These are phyloP conservation scores for Dryobota labecula DNA, from an alignment of 2,888 invertebrate genomes.

Conservation along the genomic window DNA sequence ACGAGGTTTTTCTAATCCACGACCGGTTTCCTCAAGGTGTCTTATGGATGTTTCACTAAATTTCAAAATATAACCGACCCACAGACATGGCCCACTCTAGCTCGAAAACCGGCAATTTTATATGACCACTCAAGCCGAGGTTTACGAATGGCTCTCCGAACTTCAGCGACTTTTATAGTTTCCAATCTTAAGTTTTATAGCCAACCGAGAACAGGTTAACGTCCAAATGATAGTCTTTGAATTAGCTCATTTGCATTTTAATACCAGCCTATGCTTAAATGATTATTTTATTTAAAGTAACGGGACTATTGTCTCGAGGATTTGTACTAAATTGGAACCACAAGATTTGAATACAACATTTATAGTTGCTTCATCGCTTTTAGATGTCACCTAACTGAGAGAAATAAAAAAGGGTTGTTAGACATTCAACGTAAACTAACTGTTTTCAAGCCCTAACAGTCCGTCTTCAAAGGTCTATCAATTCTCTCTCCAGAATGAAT, in stretches of 20 bases:
- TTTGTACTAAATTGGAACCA: constrained; percentile 19
- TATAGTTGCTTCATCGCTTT: constrained; percentile 8
- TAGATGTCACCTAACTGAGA: not conserved
- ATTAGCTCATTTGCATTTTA: constrained; percentile 78
- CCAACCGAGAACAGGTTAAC: constrained; percentile 75
- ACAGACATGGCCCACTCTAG: constrained; percentile 56
- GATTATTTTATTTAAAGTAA: constrained; percentile 69
- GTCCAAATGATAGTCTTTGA: constrained; percentile 72
- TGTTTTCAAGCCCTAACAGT: constrained; percentile 23
- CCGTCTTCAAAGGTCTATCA: constrained; percentile 9
- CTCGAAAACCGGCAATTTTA: constrained; percentile 53
- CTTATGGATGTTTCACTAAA: constrained; percentile 73
- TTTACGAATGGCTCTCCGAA: constrained; percentile 64
- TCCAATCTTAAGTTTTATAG: constrained; percentile 69
- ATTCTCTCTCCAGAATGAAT: constrained; percentile 29
- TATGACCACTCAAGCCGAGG: constrained; percentile 51
- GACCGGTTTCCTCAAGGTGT: constrained; percentile 77
- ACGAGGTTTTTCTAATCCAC: constrained; percentile 73
- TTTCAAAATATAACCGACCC: constrained; percentile 65
- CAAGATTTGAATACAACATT: constrained; percentile 15
- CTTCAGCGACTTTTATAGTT: constrained; percentile 71
- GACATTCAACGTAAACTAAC: constrained; percentile 10
- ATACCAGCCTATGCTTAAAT: constrained; percentile 68
- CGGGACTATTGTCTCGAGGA: constrained; percentile 57
- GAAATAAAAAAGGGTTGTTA: not conserved